Percentiles rank a stretch among this genome's conserved stretches.
Evolutionary conservation across 2,113 vertebrate genomes (phyloP).

Genomic region (Pachycephala philippinensis): DNA sequence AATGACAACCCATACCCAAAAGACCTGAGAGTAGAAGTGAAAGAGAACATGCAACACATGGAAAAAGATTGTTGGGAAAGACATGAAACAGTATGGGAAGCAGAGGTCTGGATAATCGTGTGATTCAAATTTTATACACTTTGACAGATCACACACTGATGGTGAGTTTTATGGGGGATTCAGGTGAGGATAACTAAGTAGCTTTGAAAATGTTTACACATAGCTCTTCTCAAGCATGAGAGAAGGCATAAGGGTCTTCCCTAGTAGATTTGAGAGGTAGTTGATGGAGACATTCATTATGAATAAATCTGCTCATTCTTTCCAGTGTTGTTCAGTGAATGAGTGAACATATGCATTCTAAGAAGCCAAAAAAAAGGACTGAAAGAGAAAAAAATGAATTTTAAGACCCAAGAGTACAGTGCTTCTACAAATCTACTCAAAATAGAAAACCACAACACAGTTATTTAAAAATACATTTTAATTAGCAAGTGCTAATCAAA

Average conservation of each 20-base stretch:
- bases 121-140: neutral
- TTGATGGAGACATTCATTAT: neutral
- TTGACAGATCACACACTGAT: neutral
- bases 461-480: neutral
- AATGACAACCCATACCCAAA: neutral
- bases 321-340: neutral
- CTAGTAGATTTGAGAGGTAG: neutral
- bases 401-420: neutral
- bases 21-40: neutral
- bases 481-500: constrained; percentile 52
- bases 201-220: neutral
- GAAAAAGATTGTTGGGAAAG: neutral
- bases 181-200: neutral
- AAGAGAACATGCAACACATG: neutral
- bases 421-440: constrained; percentile 8
- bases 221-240: neutral
- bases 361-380: neutral
- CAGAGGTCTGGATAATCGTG: neutral
- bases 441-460: neutral
- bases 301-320: neutral
- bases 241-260: neutral
- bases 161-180: neutral
- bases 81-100: neutral
- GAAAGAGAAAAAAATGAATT: neutral
- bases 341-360: neutral